Conservation (phyloP, 2,797 vertebrate species). For the Coendou prehensilis region DNA sequence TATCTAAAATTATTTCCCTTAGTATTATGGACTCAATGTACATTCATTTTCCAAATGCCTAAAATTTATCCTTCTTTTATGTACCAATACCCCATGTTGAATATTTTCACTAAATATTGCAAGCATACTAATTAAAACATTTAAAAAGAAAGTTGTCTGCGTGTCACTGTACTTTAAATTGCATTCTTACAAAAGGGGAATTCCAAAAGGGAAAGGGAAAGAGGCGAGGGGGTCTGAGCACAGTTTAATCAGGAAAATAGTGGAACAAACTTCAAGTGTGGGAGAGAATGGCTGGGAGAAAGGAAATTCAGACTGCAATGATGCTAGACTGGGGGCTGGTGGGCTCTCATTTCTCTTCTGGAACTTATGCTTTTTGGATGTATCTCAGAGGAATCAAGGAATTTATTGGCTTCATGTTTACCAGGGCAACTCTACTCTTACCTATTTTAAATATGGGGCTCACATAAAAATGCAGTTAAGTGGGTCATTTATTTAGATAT, state of each 20-base stretch:
- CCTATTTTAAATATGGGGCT: neutral
- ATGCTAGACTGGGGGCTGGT: too few relatives aligned
- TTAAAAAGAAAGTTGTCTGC: neutral
- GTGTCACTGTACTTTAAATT: neutral
- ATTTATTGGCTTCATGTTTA: neutral
- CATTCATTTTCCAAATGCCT: neutral
- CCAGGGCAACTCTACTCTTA: neutral
- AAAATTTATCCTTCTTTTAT: neutral
- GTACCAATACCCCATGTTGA: neutral
- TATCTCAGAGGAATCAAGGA: neutral
- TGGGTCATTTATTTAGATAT: neutral
- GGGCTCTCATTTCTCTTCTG: neutral
- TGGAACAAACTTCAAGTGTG: neutral
- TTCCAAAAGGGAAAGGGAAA: neutral
- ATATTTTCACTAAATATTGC: neutral
- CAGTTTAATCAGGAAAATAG: neutral
- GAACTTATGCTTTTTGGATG: fast-evolving
- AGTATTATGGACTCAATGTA: neutral
- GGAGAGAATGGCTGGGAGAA: neutral
- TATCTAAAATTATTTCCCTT: neutral
- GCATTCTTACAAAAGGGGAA: neutral
- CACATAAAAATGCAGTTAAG: neutral
- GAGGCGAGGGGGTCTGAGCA: fast-evolving
- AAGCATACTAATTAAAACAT: neutral
- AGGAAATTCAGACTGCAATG: neutral